These are phyloP conservation scores for Neoitamus cyanurus DNA, from an alignment of 2,888 invertebrate species.

Conservation along the genomic window DNA sequence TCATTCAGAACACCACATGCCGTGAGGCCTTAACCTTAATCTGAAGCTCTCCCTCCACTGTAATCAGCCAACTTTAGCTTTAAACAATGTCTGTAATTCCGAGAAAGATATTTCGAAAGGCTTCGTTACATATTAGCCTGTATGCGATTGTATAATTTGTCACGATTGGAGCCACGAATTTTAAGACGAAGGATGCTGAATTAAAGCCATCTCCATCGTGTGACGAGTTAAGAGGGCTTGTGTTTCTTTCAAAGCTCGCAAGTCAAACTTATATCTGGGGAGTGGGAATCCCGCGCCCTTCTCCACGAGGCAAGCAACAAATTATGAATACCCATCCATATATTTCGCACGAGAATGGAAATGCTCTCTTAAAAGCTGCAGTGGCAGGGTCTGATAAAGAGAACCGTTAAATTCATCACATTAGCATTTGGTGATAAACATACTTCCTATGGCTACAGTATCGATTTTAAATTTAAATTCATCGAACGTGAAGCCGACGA, in stretches of 20 bases:
- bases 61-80: neutral
- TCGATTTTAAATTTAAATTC: slow-evolving; percentile 31
- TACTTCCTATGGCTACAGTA: slow-evolving; percentile 41
- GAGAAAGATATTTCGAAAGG: neutral
- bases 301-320: slow-evolving; percentile 15
- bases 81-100: neutral
- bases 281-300: neutral
- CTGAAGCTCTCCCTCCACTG: neutral
- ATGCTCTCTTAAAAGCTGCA: slow-evolving; percentile 47
- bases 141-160: neutral
- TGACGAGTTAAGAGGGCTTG: neutral
- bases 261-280: neutral
- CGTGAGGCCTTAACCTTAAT: neutral
- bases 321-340: slow-evolving; percentile 48
- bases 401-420: slow-evolving; percentile 52
- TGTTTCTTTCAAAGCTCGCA: neutral
- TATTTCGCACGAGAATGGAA: slow-evolving; percentile 38
- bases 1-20: neutral
- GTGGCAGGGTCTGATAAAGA: slow-evolving; percentile 51
- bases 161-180: neutral
- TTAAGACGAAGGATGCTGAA: neutral
- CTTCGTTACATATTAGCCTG: neutral
- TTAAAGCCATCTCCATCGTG: neutral
- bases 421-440: slow-evolving; percentile 48
- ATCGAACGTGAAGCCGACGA: slow-evolving; percentile 22